phyloP scores from a whole-genome alignment of 2,113 vertebrate genomes.

The Philantomba maxwellii region DNA sequence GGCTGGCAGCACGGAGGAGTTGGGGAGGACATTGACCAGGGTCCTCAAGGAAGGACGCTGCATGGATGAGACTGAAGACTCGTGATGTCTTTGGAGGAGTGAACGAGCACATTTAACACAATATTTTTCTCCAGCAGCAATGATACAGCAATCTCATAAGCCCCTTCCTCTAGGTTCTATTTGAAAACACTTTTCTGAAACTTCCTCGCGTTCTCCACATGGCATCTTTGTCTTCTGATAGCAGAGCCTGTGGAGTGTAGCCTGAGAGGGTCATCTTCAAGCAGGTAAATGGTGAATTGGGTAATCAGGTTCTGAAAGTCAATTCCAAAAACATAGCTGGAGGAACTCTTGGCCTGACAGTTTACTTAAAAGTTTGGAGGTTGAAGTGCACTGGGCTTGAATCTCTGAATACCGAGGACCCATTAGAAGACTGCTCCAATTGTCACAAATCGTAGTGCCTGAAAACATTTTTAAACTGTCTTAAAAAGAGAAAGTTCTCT shows the following conservation, averaged over 20 bases:
- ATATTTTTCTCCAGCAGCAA: neutral
- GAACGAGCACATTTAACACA: neutral
- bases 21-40: neutral
- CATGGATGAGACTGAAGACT: neutral
- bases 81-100: neutral
- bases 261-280: neutral
- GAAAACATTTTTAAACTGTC: neutral
- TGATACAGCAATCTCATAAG: neutral
- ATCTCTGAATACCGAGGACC: neutral
- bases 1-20: neutral
- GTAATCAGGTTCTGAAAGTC: neutral
- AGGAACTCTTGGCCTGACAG: neutral
- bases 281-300: neutral
- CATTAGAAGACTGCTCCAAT: neutral
- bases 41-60: neutral
- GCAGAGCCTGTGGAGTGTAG: neutral
- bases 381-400: neutral
- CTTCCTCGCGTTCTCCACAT: neutral
- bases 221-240: neutral
- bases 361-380: neutral
- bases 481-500: neutral
- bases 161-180: neutral
- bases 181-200: neutral
- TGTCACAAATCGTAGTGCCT: neutral
- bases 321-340: neutral